Evolutionary conservation across 2,797 vertebrate genomes (phyloP).

Genomic region (Nannoperca obscura): DNA sequence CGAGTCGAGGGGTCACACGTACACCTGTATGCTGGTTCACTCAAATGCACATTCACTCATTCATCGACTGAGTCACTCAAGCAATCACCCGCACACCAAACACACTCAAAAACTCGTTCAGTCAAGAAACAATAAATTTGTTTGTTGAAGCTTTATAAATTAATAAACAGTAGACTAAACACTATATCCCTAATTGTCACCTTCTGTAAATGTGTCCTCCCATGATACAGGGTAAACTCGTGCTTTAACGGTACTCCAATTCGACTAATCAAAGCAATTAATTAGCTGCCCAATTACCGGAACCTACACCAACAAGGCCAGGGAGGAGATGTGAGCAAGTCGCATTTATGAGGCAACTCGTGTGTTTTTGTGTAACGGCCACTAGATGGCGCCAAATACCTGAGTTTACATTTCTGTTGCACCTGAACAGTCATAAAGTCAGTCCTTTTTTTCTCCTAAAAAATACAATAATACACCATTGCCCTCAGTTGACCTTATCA

Average conservation of each 20-base stretch:
- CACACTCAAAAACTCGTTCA: conserved; percentile 59
- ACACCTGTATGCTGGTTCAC: conserved; percentile 26
- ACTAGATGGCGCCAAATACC: conserved; percentile 78
- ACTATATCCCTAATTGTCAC: conserved; percentile 60
- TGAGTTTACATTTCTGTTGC: conserved; percentile 7
- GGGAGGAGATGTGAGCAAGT: background rate
- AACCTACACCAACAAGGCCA: conserved; percentile 56
- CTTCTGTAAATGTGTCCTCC: conserved; percentile 64
- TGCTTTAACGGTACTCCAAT: conserved; percentile 63
- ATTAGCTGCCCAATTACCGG: conserved; percentile 76
- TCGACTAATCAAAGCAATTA: conserved; percentile 73
- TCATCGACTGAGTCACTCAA: conserved; percentile 34
- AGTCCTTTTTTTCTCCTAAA: background rate
- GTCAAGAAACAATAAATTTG: conserved; percentile 61
- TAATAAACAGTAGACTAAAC: conserved; percentile 61
- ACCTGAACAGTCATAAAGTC: background rate
- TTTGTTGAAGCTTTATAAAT: conserved; percentile 46
- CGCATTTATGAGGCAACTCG: background rate
- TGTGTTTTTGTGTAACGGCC: conserved; percentile 50
- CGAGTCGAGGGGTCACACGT: conserved; percentile 46
- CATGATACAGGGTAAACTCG: conserved; percentile 47
- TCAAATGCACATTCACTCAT: conserved; percentile 28
- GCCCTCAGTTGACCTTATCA: background rate
- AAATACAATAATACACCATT: background rate
- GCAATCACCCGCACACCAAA: conserved; percentile 40